Evolutionary conservation across 92 coral and sea anemone genomes (phyloP).

Genomic region (Parazoanthus swiftii): DNA sequence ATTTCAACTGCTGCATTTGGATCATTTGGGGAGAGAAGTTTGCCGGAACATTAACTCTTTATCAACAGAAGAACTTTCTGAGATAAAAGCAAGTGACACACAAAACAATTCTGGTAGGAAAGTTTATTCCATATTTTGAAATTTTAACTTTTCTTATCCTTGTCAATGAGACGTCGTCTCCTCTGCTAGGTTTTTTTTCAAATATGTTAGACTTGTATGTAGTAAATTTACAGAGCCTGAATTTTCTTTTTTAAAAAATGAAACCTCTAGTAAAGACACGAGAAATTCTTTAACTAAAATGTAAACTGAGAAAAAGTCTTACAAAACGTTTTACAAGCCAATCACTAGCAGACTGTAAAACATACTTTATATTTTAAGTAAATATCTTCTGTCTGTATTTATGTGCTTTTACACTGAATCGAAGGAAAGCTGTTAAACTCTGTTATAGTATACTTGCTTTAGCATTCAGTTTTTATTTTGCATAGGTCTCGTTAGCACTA

Average conservation of each 20-base stretch:
- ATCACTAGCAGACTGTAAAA: not conserved
- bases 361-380: too few relatives aligned
- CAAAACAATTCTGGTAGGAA: not conserved
- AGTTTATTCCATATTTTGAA: too few relatives aligned
- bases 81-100: too few relatives aligned
- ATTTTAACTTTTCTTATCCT: not conserved
- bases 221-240: not conserved
- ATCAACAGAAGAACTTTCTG: not conserved
- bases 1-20: not conserved
- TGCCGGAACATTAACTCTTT: not conserved
- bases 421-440: not conserved
- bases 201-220: too few relatives aligned
- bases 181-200: too few relatives aligned
- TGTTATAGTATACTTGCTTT: too few relatives aligned
- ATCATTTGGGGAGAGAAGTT: not conserved
- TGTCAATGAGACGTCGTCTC: too few relatives aligned
- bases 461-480: not conserved
- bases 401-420: not conserved
- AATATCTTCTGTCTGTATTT: too few relatives aligned
- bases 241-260: too few relatives aligned
- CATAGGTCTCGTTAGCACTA: not conserved
- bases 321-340: not conserved
- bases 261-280: not conserved
- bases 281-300: too few relatives aligned
- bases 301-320: not conserved